These are phyloP conservation scores for Galaxias olidus DNA, from an alignment of 2,797 vertebrate species.

Conservation along the genomic window DNA sequence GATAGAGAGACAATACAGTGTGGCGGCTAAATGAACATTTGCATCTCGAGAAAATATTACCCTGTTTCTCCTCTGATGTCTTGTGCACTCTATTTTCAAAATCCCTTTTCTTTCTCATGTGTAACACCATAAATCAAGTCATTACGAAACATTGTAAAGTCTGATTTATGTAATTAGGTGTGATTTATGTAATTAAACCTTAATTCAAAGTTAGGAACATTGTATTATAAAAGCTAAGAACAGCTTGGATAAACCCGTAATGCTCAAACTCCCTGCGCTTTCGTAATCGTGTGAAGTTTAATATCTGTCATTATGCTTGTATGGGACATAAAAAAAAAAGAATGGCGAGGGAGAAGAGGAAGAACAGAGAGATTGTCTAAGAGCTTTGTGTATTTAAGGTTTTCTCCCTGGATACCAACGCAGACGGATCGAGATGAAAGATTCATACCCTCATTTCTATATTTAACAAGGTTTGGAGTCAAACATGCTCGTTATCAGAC, in stretches of 20 bases:
- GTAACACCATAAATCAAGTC: constrained; percentile 14
- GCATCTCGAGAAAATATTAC: constrained; percentile 40
- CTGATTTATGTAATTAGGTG: constrained; percentile 39
- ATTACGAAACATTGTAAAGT: constrained; percentile 20
- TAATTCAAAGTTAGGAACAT: constrained; percentile 39
- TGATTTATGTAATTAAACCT: constrained; percentile 43
- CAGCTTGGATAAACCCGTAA: constrained; percentile 20
- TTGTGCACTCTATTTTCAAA: constrained; percentile 21
- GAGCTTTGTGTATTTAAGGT: constrained; percentile 72
- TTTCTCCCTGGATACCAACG: constrained; percentile 65
- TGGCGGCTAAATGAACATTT: constrained; percentile 29
- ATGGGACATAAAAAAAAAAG: constrained; percentile 30
- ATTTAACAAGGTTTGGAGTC: constrained; percentile 66
- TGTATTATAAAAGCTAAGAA: constrained; percentile 36
- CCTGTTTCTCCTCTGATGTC: constrained; percentile 25
- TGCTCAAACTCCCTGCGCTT: constrained; percentile 23
- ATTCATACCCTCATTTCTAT: constrained; percentile 73
- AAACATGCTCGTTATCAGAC: constrained; percentile 50
- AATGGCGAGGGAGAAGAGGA: constrained; percentile 30
- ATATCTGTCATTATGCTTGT: constrained; percentile 36
- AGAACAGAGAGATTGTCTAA: constrained; percentile 65
- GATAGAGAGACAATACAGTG: constrained; percentile 38
- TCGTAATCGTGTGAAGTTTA: constrained; percentile 29
- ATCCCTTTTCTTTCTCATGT: constrained; percentile 20
- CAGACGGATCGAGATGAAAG: constrained; percentile 75